Percentiles rank a stretch among this genome's conserved stretches.
phyloP scores from a whole-genome alignment of 1,140 invertebrate genomes.

The Eriocheir sinensis region DNA sequence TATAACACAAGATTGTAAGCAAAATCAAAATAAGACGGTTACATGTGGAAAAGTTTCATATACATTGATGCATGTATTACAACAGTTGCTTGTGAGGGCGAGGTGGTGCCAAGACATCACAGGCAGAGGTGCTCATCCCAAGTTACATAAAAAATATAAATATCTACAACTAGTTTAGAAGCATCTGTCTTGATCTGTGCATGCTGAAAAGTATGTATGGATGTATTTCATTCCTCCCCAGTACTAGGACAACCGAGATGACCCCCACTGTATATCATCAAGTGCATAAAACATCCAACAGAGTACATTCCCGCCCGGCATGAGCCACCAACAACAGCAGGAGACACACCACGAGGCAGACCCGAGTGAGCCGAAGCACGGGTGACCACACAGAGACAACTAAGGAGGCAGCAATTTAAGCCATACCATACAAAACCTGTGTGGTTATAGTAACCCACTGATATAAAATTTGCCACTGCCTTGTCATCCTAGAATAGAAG shows the following conservation, averaged over 20 bases:
- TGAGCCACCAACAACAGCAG: neutral
- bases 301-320: neutral
- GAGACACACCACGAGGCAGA: neutral
- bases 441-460: neutral
- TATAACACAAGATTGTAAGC: neutral
- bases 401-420: conserved; percentile 61
- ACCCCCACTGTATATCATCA: neutral
- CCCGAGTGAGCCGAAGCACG: conserved; percentile 54
- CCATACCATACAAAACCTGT: conserved; percentile 15
- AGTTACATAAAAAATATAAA: neutral
- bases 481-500: neutral
- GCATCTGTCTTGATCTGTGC: conserved; percentile 13
- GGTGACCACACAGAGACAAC: conserved; percentile 65
- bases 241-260: neutral
- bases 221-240: conserved; percentile 19
- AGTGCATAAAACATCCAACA: conserved; percentile 29
- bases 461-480: neutral
- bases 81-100: neutral
- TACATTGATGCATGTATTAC: neutral
- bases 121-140: conserved; percentile 11
- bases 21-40: neutral
- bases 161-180: neutral
- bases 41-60: neutral
- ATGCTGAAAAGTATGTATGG: neutral
- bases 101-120: conserved; percentile 3